phyloP scores from a whole-genome alignment of 2,113 vertebrate species.

The Beaufortia kweichowensis region DNA sequence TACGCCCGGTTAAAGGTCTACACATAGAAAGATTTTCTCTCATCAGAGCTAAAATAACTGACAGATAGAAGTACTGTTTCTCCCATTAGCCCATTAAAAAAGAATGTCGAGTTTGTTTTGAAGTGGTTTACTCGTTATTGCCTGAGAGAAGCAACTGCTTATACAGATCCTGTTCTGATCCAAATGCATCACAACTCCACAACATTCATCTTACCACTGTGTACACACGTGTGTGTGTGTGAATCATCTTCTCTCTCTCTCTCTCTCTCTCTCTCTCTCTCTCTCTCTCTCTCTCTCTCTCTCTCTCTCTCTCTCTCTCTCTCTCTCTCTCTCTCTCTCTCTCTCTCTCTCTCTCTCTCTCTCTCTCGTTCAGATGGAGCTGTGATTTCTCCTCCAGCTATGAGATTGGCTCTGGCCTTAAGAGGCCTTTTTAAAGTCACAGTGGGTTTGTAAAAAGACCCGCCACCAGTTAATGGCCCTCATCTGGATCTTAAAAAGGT shows the following conservation, averaged over 20 bases:
- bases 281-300: no score
- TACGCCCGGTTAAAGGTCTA: neutral
- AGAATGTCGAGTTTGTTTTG: conserved; percentile 40
- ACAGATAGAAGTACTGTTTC: neutral
- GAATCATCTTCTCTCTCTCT: conserved; percentile 4
- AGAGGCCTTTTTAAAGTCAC: conserved; percentile 4
- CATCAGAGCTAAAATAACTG: neutral
- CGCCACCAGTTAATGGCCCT: neutral
- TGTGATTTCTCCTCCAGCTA: neutral
- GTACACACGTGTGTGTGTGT: neutral
- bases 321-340: no score
- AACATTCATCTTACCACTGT: conserved; percentile 20
- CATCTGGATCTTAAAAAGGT: neutral
- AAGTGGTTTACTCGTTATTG: conserved; percentile 41
- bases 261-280: neutral
- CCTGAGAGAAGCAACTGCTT: conserved; percentile 5
- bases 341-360: no score
- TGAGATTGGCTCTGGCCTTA: neutral
- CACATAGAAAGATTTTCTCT: neutral
- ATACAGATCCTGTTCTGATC: conserved; percentile 35
- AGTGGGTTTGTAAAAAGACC: neutral
- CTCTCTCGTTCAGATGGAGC: neutral
- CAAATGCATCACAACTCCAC: conserved; percentile 24
- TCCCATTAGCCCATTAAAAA: conserved; percentile 34
- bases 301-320: no score